phyloP scores from a whole-genome alignment of 2,797 vertebrate species.

The Enteromius thamalakanensis region DNA sequence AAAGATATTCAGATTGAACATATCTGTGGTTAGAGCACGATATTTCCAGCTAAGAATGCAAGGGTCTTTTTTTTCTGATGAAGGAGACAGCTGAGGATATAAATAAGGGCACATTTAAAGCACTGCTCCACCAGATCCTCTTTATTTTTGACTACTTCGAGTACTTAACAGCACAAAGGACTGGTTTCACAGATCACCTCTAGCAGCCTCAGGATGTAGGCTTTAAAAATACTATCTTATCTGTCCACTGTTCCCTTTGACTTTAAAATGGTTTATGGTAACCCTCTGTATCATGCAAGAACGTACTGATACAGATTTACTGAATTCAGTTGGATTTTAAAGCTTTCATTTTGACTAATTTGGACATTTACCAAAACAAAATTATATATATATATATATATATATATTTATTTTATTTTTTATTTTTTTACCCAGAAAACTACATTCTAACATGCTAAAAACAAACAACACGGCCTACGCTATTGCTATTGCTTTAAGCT shows the following conservation, averaged over 20 bases:
- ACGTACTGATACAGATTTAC: background rate
- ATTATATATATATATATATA: background rate
- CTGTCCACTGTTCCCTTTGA: background rate
- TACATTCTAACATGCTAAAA: background rate
- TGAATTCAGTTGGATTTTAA: background rate
- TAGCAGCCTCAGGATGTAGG: slow-evolving; percentile 30
- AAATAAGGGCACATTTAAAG: slow-evolving; percentile 82
- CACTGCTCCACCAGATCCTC: slow-evolving; percentile 74
- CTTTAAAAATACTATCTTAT: background rate
- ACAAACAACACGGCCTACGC: background rate
- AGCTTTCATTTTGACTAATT: background rate
- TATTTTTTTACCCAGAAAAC: background rate
- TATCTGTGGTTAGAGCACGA: slow-evolving; percentile 79
- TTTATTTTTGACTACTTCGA: slow-evolving; percentile 70
- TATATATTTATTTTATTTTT: no score
- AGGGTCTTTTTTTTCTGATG: slow-evolving; percentile 73
- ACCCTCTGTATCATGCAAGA: background rate
- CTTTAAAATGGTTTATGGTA: background rate
- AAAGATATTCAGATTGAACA: slow-evolving; percentile 72
- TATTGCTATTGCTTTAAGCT: background rate
- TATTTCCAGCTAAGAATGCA: slow-evolving; percentile 83
- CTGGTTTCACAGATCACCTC: slow-evolving; percentile 64
- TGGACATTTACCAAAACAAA: background rate
- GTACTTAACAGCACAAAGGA: slow-evolving; percentile 66
- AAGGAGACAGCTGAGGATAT: slow-evolving; percentile 85